These are phyloP conservation scores for Morone saxatilis DNA, from an alignment of 2,113 vertebrate species.

Conservation along the genomic window DNA sequence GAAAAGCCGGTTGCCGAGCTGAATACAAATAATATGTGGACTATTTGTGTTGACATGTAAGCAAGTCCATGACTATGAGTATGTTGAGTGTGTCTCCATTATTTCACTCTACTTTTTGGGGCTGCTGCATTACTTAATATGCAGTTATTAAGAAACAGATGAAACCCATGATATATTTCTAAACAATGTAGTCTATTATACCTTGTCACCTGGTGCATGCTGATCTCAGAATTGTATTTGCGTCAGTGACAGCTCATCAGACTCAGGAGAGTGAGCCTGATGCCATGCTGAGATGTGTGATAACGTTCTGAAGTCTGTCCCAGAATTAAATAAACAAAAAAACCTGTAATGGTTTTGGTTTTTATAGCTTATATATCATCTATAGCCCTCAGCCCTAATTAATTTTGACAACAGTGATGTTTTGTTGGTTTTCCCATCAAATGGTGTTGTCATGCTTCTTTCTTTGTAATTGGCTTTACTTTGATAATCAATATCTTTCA, in stretches of 20 bases:
- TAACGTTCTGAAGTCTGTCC: conserved; percentile 18
- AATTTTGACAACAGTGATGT: conserved; percentile 5
- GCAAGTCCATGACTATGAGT: neutral
- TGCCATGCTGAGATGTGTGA: conserved; percentile 30
- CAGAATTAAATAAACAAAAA: conserved; percentile 11
- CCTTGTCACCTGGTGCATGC: conserved; percentile 13
- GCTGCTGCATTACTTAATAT: neutral
- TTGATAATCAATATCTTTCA: neutral
- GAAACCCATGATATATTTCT: neutral
- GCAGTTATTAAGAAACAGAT: conserved; percentile 1
- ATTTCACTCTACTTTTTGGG: neutral
- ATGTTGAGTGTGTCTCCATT: neutral
- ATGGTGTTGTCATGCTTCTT: neutral
- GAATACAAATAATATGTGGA: neutral
- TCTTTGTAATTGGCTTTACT: conserved; percentile 26
- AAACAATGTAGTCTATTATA: neutral
- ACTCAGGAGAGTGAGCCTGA: conserved; percentile 13
- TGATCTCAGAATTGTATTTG: conserved; percentile 42
- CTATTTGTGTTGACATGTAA: neutral
- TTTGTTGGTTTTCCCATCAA: conserved; percentile 2
- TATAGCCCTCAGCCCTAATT: neutral
- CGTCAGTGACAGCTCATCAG: conserved; percentile 56
- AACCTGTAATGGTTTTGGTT: neutral
- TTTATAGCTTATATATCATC: neutral
- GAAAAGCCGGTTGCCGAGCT: neutral